Base-by-base conservation (phyloP, 2,888 invertebrate genomes). In the Linhomoeus sp. region DNA sequence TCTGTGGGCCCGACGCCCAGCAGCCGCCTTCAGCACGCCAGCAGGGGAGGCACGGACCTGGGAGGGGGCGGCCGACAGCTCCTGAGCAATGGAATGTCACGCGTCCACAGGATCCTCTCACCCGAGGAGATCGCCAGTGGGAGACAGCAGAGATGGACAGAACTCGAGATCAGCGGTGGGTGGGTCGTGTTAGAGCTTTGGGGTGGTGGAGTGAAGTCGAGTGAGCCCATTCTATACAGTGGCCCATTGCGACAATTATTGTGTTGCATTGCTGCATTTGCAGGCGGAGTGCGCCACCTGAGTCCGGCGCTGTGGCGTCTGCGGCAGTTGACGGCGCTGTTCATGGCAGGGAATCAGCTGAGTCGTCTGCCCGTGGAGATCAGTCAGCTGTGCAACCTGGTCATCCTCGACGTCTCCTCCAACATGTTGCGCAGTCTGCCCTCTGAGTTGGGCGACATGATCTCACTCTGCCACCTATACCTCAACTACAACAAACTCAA, bases 371-470 rank as follows among this genome's bases (percentile, higher is more conserved):
- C 94, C 50, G 73, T 83, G 26, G 88, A 94, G 67, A 87, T 97
- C 61, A 78, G 77, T 58, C 77, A 77, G 61, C 74, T 41, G 15
- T 25, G 26, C 25, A 25, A 26, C 19, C 19, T 41, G 25, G 22
- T 22, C 23, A 78, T 80, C 53, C 73, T 97, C 56, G 94, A 97
- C 72, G 73, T 90, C 59, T 88, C 90, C 55, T 80, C 79, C 68
- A 94, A 97, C 72, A 12, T 37, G 5, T 22, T 41, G 3, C 24
- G 41, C 9, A 25, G 25, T 3, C 19, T 41, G 41, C 41, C 41
- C 41, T 79, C 85, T 46, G 92, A 97, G 72, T 75, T 97, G 45
- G 94, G 97, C 50, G 92, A 97, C 69, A 78, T 97, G 65, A 82
- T 87, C 69, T 79, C 84, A 67, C 77, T 97, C 65, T 81, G 88